Conservation (phyloP, 2,888 invertebrate species). For the Glyphotaelius pellucidus region DNA sequence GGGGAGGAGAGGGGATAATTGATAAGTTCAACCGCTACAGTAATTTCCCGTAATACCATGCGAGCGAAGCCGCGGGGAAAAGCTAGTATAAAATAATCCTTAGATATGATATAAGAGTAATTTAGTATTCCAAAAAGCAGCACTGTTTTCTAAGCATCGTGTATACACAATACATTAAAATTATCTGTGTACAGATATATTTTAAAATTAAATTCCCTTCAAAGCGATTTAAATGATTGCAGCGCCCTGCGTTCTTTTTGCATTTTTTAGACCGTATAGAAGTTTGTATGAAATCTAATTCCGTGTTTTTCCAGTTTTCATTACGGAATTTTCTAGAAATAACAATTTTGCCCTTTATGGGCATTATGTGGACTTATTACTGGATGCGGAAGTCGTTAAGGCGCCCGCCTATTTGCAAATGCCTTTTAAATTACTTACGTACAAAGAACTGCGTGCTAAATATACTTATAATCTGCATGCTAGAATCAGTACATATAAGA, state of each 20-base stretch:
- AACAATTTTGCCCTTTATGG: too few species aligned
- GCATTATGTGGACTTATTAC: background rate
- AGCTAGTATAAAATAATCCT: too few species aligned
- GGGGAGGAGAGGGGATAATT: too few species aligned
- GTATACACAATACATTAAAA: background rate
- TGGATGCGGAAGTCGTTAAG: background rate
- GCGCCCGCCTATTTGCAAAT: background rate
- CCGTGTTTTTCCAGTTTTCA: background rate
- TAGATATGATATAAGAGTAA: background rate
- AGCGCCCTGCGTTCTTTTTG: background rate
- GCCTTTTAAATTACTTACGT: background rate
- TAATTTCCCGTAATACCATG: too few species aligned
- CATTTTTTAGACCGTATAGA: background rate
- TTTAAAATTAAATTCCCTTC: background rate
- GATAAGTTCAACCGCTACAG: too few species aligned
- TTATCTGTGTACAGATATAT: background rate
- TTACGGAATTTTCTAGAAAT: background rate
- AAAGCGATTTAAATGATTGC: background rate
- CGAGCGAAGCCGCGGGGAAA: too few species aligned
- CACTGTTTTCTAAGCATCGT: background rate
- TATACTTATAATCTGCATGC: background rate
- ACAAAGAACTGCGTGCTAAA: background rate
- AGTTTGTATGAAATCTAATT: background rate
- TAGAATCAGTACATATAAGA: too few species aligned
- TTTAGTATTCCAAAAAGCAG: background rate